These are phyloP conservation scores for Muscicapa adusta DNA, from an alignment of 2,113 vertebrate species.

Conservation along the genomic window DNA sequence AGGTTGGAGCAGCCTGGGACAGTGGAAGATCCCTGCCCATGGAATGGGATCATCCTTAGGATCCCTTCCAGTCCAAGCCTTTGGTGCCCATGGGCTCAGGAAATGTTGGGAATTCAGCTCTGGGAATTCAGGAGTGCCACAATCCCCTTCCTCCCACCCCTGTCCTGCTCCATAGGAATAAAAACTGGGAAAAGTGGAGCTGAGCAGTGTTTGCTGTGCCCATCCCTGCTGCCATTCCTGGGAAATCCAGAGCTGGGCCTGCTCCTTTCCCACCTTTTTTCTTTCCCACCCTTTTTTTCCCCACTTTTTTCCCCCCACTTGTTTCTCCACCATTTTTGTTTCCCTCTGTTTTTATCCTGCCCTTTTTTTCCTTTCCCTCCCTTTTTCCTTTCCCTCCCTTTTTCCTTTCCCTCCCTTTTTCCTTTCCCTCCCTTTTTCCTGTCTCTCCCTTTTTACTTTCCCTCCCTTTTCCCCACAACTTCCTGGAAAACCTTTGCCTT, in stretches of 20 bases:
- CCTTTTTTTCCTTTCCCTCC: no score
- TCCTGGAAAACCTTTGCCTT: neutral
- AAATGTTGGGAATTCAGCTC: neutral
- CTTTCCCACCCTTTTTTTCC: neutral
- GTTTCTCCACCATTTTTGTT: no score
- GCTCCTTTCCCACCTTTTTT: neutral
- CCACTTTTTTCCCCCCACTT: no score
- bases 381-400: no score
- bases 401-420: no score
- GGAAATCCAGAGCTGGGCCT: neutral
- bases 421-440: no score
- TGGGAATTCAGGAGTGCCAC: neutral
- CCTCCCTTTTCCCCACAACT: no score
- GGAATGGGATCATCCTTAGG: neutral
- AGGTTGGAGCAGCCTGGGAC: neutral
- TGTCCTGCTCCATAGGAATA: neutral
- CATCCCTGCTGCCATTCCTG: neutral
- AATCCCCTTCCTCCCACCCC: neutral
- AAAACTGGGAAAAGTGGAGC: fast-evolving
- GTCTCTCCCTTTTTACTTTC: no score
- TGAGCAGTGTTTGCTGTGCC: neutral
- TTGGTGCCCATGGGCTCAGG: neutral
- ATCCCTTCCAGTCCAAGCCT: no score
- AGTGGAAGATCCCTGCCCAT: neutral
- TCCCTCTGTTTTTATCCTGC: neutral